Base-by-base conservation (phyloP, 2,113 vertebrate genomes). In the Bujurquina vittata region DNA sequence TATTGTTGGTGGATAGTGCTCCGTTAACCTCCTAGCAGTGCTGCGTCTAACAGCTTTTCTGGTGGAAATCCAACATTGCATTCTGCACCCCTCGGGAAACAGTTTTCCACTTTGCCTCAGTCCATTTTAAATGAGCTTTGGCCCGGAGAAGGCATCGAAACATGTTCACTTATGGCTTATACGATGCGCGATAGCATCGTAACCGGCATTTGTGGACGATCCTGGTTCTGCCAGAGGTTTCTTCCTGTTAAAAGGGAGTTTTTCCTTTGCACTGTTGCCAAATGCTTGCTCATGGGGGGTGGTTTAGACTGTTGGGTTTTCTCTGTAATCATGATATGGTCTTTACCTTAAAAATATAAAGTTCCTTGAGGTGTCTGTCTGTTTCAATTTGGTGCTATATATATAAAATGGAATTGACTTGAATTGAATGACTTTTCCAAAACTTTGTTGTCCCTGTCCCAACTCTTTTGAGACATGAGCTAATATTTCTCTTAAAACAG, bases 141-240 rank as follows among this genome's bases (percentile, higher is more conserved):
- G 8, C 40, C 3, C 0, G 46, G 22, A 10, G 3, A 46, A 26
- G 40, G 40, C 63, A 67, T 46, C 3, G 63, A 14, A 67, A 67
- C 22, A 46, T 46, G 37, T 46, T 46, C 62, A 46, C 63, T 10
- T 40, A 43, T 43, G 62, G 14, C 62, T 46, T 46, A 37, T 67
- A 46, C 4, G 1, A 14, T 26, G 37, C 4, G 46, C 6, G 37
- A 46, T 18, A n/a, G 43, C 0, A 14, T 37, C 46, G 46, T 46
- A 67, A 46, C 63, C 37, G 43, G 22, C 14, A 26, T 67, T 18
- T 46, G 63, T 46, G 22, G 63, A 65, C 43, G 37, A 33, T 33
- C 33, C 33, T 33, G 33, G 33, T 7, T 33, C 33, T 33, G 33
- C 33, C 33, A 6, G 35, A 37, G 35, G 35, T 37, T 37, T 37